Base-by-base conservation (phyloP, 2,888 invertebrate genomes). In the Zaprionus obscuricornis region DNA sequence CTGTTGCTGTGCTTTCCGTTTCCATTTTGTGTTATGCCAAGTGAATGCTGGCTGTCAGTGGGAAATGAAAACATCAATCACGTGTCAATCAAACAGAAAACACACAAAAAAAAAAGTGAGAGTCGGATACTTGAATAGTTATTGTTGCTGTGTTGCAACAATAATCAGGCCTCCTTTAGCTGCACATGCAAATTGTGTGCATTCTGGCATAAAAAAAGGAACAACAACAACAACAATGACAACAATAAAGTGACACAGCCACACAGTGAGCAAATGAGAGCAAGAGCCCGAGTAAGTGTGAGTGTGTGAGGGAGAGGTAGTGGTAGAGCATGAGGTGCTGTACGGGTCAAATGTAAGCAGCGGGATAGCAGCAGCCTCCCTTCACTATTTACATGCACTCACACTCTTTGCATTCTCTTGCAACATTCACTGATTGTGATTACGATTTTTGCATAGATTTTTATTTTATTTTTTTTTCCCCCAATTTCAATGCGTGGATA, bases 21-120 rank as follows among this genome's bases (percentile, higher is more conserved):
- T 22, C 29, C 10, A n/a, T n/a, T n/a, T 2, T 7, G 34, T 17
- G 29, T 26, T 11, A 50, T 42, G 39, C 60, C 84, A n/a, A n/a
- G 79, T 58, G 75, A 52, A 56, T 63, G 60, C 84, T 2, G 14
- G 11, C 2, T 27, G 27, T 2, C 2, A 27, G 10, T 27, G 27
- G n/a, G n/a, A 78, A 87, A 86, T 82, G 66, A 78, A 81, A 64
- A 78, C 84, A 90, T 89, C 89, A 90, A 89, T 90, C 90, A 90
- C 72, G 73, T 77, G 89, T 88, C 89, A 88, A 86, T 87, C 87
- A 86, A n/a, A n/a, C n/a, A n/a, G n/a, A n/a, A n/a, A n/a, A n/a
- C n/a, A n/a, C n/a, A n/a, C n/a, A n/a, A n/a, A n/a, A n/a, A n/a
- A n/a, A n/a, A 67, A 54, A 46, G 50, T 50, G 49, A 67, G 69